Percentiles rank a stretch among this genome's conserved stretches.
phyloP scores from a whole-genome alignment of 2,797 vertebrate genomes.

The Lacerta agilis region DNA sequence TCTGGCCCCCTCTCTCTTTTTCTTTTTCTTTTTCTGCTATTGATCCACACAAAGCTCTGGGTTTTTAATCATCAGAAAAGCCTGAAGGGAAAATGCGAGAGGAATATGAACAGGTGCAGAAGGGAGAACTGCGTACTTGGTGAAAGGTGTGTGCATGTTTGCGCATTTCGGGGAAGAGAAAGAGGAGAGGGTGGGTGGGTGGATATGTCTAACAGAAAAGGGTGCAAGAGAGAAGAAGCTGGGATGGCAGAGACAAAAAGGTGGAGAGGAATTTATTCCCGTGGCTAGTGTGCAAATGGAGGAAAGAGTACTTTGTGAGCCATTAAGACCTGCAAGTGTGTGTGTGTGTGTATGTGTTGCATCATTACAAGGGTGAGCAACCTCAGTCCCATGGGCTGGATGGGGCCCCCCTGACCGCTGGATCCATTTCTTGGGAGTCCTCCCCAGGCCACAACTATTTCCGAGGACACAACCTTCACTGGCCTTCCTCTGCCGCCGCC shows the following conservation, averaged over 20 bases:
- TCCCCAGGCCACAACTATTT: no score
- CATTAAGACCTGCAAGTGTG: not conserved
- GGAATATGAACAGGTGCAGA: not conserved
- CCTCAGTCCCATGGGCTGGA: no score
- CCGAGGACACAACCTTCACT: no score
- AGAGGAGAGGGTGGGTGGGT: not conserved
- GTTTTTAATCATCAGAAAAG: conserved; percentile 22
- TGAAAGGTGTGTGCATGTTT: not conserved
- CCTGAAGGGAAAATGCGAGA: not conserved
- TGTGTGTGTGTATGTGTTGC: not conserved
- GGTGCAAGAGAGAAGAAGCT: not conserved
- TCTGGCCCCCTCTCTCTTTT: not conserved
- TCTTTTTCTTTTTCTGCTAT: not conserved
- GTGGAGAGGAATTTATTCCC: no score
- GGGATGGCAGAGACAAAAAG: not conserved
- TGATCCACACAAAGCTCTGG: conserved; percentile 9
- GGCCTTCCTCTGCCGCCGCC: no score
- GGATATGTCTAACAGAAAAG: not conserved
- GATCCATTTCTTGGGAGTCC: no score
- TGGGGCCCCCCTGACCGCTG: no score
- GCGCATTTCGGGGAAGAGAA: not conserved
- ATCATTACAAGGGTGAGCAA: no score
- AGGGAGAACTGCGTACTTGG: not conserved
- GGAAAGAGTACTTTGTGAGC: not conserved
- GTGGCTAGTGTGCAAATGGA: not conserved